A percentile compares a stretch with the other conserved stretches of the same genome.
phyloP scores from a whole-genome alignment of 2,888 invertebrate species.

The Sclerodermus sp. region DNA sequence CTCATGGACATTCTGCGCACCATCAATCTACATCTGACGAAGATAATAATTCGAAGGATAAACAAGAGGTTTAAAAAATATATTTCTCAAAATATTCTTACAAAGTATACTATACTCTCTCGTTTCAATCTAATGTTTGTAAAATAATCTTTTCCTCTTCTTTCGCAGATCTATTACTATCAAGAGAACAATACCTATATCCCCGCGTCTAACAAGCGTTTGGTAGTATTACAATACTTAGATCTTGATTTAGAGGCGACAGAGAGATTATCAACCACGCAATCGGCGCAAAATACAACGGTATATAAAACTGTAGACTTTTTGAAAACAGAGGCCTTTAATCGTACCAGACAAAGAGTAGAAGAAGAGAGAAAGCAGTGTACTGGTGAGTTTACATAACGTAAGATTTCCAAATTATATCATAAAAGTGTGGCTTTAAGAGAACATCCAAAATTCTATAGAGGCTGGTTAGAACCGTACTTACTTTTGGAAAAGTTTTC shows the following conservation, averaged over 20 bases:
- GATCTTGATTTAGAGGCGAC: constrained; percentile 78
- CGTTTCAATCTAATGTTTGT: not conserved
- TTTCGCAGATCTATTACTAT: constrained; percentile 54
- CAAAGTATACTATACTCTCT: no score
- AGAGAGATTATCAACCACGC: constrained; percentile 51
- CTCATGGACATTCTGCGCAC: constrained; percentile 38
- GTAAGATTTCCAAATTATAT: not conserved
- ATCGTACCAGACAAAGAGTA: constrained; percentile 79
- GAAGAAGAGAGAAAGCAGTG: constrained; percentile 67
- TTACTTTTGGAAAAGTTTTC: not conserved
- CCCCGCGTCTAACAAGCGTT: constrained; percentile 48
- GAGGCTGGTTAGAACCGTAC: not conserved
- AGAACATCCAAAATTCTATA: no score
- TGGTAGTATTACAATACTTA: constrained; percentile 73
- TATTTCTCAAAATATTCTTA: not conserved
- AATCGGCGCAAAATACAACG: constrained; percentile 59
- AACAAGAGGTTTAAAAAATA: constrained; percentile 54
- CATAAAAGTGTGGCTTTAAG: no score
- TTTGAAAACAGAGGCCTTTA: constrained; percentile 90
- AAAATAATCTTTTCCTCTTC: constrained; percentile 11
- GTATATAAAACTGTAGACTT: constrained; percentile 94
- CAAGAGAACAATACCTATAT: constrained; percentile 50
- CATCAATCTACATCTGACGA: constrained; percentile 58
- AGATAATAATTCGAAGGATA: constrained; percentile 54
- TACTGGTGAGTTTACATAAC: constrained; percentile 48